These are phyloP conservation scores for Coracopsis vasa DNA, from an alignment of 2,113 vertebrate species.

Conservation along the genomic window DNA sequence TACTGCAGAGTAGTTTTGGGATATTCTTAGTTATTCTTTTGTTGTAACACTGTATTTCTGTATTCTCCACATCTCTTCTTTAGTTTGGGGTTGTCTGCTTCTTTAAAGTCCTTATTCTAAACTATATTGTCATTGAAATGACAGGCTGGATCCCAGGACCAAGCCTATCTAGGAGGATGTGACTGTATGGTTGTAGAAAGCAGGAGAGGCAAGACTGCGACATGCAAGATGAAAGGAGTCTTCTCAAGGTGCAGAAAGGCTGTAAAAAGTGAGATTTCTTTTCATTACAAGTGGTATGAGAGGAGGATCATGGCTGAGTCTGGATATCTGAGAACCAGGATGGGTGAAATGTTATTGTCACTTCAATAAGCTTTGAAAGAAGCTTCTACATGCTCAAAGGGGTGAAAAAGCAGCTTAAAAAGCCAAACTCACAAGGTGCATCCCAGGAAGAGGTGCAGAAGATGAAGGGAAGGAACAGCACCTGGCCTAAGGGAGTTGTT, in stretches of 20 bases:
- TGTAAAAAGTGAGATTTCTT: not conserved
- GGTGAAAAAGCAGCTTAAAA: not conserved
- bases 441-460: not conserved
- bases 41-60: not conserved
- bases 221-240: not conserved
- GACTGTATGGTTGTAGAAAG: not conserved
- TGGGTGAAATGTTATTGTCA: not conserved
- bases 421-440: not conserved
- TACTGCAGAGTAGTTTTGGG: not conserved
- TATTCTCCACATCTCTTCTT: not conserved
- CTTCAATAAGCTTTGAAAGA: not conserved
- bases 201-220: not conserved
- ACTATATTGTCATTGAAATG: not conserved
- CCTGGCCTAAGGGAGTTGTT: fast-evolving
- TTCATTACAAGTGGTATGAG: not conserved
- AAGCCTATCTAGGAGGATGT: not conserved
- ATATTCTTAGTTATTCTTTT: not conserved
- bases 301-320: not conserved
- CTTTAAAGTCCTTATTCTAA: not conserved
- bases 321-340: not conserved
- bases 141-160: not conserved
- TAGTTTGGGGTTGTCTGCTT: not conserved
- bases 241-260: not conserved
- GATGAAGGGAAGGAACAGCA: not conserved
- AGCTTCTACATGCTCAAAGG: not conserved